Evolutionary conservation across 2,888 invertebrate species (phyloP), one percentile per base, ranked within the genome.

Genomic region (Ditula angustiorana): DNA sequence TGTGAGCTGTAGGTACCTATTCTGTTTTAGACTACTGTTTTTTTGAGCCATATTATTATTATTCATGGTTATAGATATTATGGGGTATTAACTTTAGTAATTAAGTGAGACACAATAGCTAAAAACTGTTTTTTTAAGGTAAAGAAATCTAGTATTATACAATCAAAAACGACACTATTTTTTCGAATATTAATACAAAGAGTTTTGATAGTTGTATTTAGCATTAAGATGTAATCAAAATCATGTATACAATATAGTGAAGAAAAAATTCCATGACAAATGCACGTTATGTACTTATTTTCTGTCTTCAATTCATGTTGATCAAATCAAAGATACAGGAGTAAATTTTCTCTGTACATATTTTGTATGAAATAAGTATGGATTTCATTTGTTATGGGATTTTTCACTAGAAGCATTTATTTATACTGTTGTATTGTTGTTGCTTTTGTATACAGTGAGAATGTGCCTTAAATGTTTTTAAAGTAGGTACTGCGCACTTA

Each of bases 391-490:
- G n/a, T n/a, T n/a, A n/a, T n/a, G n/a, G n/a, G n/a, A n/a, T n/a
- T n/a, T n/a, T n/a, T n/a, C n/a, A n/a, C n/a, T n/a, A n/a, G n/a
- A n/a, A n/a, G n/a, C n/a, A n/a, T n/a, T n/a, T n/a, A n/a, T 19
- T 21, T n/a, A 24, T 23, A 7, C 7, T 28, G 30, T 35, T 13
- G 10, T 50, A 16, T 37, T 16, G 16, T 16, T 21, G 60, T 52
- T n/a, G n/a, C n/a, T n/a, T 41, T 44, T 8, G 41, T 41, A 10
- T 59, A 49, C 16, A 10, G n/a, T 26, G 49, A 23, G 21, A 50
- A 30, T 28, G 50, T 60, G 59, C 59, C 60, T 60, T 60, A 23
- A 41, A 21, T 60, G 60, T 59, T 59, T 2, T 50, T 26, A 2
- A 13, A 28, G 30, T 16, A 13, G 5, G 5, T 16, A 13, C 13